Evolutionary conservation across 2,888 invertebrate species (phyloP), one percentile per base, ranked within the genome.

Genomic region (Nasonovia ribisnigri): DNA sequence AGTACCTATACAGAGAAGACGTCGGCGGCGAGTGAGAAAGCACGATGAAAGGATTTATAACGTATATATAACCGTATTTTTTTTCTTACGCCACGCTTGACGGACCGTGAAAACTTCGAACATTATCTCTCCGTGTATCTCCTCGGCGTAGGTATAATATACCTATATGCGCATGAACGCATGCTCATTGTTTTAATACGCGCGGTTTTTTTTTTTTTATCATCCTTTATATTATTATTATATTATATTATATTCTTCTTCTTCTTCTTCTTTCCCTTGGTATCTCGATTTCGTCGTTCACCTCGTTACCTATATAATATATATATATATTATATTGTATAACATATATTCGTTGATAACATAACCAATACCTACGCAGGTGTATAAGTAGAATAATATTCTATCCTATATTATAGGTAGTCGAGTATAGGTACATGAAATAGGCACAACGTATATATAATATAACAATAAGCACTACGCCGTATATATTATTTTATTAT

Each of bases 71-170:
- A 46, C 48, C 46, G 57, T 51, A 46, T 46, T 90, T 90, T 88
- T 88, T 57, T 93, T 93, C 89, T 92, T 92, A 43, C 93, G 93
- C 93, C 89, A 93, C 93, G 93, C 93, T 93, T 93, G 93, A 90
- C 93, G 93, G 86, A 93, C 93, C 93, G 86, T 93, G 90, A 93
- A 93, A 93, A 93, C 90, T 90, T 90, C 90, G 90, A 86, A 90
- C 93, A 93, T 60, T 90, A 93, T 93, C 93, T 93, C 36, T 57
- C 60, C 90, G 84, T 90, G 67, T 90, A 93, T 93, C 93, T 93
- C 29, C 84, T 26, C 36, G 77, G 77, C 24, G 77, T 77, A 77
- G 20, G 8, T 36, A 36, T 36, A 36, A 77, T 36, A 77, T 77
- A 77, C 36, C 77, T 77, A 36, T 77, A 42, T 24, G 54, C 46